Percentiles rank a stretch among this genome's conserved stretches.
phyloP scores from a whole-genome alignment of 1,140 invertebrate genomes.

The Trichonephila clavata region DNA sequence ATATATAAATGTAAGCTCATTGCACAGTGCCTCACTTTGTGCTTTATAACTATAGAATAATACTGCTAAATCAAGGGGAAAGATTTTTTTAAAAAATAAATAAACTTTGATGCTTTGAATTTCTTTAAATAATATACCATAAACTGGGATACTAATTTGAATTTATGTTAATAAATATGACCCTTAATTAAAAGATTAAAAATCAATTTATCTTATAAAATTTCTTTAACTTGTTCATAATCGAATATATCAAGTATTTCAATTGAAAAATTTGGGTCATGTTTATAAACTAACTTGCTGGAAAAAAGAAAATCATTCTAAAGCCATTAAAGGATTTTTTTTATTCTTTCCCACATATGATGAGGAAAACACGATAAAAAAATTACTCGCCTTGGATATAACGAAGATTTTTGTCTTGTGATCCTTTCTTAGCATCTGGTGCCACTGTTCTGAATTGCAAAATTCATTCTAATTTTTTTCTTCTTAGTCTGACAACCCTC shows the following conservation, averaged over 20 bases:
- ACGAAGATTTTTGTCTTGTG: slow-evolving; percentile 65
- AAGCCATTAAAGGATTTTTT: slow-evolving; percentile 50
- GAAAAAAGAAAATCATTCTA: slow-evolving; percentile 22
- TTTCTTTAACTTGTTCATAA: neutral
- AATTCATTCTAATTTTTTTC: slow-evolving; percentile 66
- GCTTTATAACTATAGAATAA: too few relatives aligned
- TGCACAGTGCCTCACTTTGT: too few relatives aligned
- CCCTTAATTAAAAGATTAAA: neutral
- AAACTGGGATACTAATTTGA: too few relatives aligned
- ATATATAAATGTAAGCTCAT: too few relatives aligned
- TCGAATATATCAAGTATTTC: neutral
- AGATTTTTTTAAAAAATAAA: too few relatives aligned
- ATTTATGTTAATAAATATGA: too few relatives aligned
- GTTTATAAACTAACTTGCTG: slow-evolving; percentile 20
- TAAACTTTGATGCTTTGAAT: too few relatives aligned
- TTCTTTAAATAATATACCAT: too few relatives aligned
- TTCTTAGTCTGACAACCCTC: neutral
- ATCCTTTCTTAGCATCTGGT: slow-evolving; percentile 54
- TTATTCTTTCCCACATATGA: neutral
- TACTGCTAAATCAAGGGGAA: too few relatives aligned
- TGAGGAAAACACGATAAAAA: slow-evolving; percentile 51
- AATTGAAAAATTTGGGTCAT: slow-evolving; percentile 5
- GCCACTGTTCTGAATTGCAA: slow-evolving; percentile 75
- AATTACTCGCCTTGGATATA: slow-evolving; percentile 65
- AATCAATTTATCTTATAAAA: neutral